Percentiles rank a stretch among this genome's conserved stretches.
These are phyloP conservation scores for Agrilus biguttatus DNA, from an alignment of 2,888 invertebrate genomes.

Conservation along the genomic window DNA sequence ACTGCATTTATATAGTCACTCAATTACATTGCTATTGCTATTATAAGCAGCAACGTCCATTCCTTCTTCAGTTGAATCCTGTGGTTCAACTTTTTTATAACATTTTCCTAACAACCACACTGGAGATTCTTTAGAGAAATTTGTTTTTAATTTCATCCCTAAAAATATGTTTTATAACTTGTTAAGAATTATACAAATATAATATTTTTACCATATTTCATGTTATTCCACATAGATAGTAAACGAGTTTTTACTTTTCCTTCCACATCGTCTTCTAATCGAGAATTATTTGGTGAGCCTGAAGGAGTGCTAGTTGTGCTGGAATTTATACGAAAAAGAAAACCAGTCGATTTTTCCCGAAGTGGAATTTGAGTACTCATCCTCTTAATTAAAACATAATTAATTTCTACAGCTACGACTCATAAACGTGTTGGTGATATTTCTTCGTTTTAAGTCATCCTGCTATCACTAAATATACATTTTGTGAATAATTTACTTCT, in stretches of 20 bases:
- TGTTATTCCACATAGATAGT: slow-evolving; percentile 82
- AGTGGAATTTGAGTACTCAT: slow-evolving; percentile 21
- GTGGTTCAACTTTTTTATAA: slow-evolving; percentile 47
- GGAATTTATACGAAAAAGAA: slow-evolving; percentile 9
- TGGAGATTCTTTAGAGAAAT: slow-evolving; percentile 73
- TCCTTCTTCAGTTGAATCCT: slow-evolving; percentile 38
- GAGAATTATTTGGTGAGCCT: slow-evolving; percentile 17
- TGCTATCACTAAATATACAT: too few species aligned
- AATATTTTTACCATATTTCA: slow-evolving; percentile 55
- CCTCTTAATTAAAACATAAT: slow-evolving; percentile 1
- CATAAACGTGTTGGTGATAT: too few species aligned
- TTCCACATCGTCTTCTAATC: slow-evolving; percentile 31
- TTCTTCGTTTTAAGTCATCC: too few species aligned
- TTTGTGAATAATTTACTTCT: too few species aligned
- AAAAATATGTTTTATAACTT: slow-evolving; percentile 1
- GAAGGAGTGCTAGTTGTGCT: slow-evolving; percentile 12
- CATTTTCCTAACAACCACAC: slow-evolving; percentile 75
- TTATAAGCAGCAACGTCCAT: slow-evolving; percentile 45
- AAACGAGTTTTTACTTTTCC: slow-evolving; percentile 70
- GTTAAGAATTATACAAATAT: not conserved
- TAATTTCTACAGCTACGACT: too few species aligned
- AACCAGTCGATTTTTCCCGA: slow-evolving; percentile 15
- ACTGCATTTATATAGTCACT: not conserved
- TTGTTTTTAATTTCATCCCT: slow-evolving; percentile 51
- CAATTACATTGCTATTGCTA: slow-evolving; percentile 35